Conservation (phyloP, 2,797 vertebrate genomes). For the Semaprochilodus insignis region DNA sequence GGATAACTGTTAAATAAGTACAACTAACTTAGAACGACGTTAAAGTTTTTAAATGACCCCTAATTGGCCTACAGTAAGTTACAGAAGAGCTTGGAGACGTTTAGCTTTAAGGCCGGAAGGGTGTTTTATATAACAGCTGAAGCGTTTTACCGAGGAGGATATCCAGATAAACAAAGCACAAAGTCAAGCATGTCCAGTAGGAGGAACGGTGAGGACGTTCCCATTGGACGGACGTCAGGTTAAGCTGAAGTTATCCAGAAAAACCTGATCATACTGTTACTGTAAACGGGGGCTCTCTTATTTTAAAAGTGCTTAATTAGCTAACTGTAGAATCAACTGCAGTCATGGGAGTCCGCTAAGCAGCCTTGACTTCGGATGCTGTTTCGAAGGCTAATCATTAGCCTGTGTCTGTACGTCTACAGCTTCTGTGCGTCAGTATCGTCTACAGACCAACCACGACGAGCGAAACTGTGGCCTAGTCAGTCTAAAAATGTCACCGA, state of each 20-base stretch:
- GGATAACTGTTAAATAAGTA: too few relatives aligned
- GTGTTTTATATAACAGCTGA: background rate
- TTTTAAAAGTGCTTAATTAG: too few relatives aligned
- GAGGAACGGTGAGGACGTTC: background rate
- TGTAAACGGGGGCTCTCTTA: background rate
- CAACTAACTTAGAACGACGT: too few relatives aligned
- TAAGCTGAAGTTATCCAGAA: background rate
- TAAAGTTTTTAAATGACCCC: background rate
- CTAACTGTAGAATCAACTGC: background rate
- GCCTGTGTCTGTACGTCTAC: background rate
- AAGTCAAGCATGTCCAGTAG: background rate
- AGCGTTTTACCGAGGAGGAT: background rate
- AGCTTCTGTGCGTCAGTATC: background rate
- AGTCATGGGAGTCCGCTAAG: background rate
- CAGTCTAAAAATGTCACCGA: background rate
- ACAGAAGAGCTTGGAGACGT: background rate
- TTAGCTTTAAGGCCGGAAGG: background rate
- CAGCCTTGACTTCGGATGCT: background rate
- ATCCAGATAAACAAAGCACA: background rate
- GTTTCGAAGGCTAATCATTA: background rate
- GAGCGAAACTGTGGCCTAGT: background rate
- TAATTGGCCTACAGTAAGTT: background rate
- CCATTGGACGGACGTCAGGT: background rate
- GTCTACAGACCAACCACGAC: background rate
- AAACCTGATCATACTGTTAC: background rate